Base-by-base conservation (phyloP, 2,797 vertebrate genomes). In the Ciconia nigra region DNA sequence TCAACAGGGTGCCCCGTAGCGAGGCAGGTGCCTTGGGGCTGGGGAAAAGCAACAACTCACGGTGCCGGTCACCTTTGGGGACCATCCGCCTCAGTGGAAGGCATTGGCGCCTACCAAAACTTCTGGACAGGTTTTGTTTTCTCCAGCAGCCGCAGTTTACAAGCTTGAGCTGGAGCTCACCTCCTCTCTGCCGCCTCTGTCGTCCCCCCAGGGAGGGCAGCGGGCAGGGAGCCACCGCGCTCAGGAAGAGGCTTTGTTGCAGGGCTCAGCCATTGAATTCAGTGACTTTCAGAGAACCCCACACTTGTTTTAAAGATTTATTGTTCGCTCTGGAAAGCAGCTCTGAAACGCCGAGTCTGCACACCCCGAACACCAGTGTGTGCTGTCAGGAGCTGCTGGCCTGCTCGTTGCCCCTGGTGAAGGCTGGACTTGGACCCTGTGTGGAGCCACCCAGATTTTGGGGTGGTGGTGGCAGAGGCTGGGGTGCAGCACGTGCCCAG, bases 181-280 rank as follows among this genome's bases (percentile, higher is more conserved):
- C 97, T 98, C 95, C 92, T 95, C 86, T 79, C 94, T 47, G 94
- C 97, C 10, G 89, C 90, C 82, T 89, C 83, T 89, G 93, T 80
- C 1, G 51, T 88, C 72, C 97, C 97, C 87, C 72, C 0, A 29
- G 96, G 95, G 97, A 98, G 81, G 42, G 42, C 2, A 2, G 51
- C 28, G 96, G 97, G 98, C 97, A 94, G 73, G 80, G 94, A 96
- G 98, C 97, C 97, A 97, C 96, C 16, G 26, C 1, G 39, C 86
- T 96, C 97, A 97, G 97, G 97, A 98, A 97, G 89, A 94, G 96
- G 88, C 96, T 97, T 97, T 97, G 97, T 97, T 97, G 88, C 90
- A 94, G 89, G 76, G 92, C 91, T 94, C 90, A 92, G 90, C 71
- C 90, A 82, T 85, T 97, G 95, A 90, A 93, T 96, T 96, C 81